Conservation (phyloP, 2,797 vertebrate species). For the Brachymystax lenok region DNA sequence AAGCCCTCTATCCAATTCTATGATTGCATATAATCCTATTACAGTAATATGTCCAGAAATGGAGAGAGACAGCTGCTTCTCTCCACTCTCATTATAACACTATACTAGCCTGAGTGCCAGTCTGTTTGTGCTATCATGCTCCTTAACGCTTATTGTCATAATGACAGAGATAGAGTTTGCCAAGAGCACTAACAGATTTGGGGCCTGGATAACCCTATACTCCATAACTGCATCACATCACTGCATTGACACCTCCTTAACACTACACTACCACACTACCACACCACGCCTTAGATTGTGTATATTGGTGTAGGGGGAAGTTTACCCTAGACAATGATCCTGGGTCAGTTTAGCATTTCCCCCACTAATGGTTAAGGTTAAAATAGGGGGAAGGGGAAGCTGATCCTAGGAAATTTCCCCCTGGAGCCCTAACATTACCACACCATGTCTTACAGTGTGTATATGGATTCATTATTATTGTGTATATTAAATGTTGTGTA, state of each 20-base stretch:
- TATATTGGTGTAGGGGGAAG: no score
- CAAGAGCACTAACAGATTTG: not conserved
- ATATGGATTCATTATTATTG: constrained; percentile 1
- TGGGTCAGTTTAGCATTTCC: not conserved
- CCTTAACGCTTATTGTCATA: not conserved
- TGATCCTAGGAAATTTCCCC: not conserved
- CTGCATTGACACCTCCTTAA: constrained; percentile 26
- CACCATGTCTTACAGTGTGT: not conserved
- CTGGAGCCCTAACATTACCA: not conserved
- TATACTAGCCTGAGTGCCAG: not conserved
- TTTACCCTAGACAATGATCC: not conserved
- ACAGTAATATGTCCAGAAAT: not conserved
- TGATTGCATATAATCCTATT: not conserved
- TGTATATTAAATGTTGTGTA: constrained; percentile 6
- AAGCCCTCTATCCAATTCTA: not conserved
- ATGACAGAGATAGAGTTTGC: not conserved
- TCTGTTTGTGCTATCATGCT: not conserved
- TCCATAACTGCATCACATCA: constrained; percentile 29
- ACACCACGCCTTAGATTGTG: no score
- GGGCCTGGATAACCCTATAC: not conserved
- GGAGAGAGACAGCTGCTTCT: not conserved
- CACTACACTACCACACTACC: not conserved
- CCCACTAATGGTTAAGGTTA: not conserved
- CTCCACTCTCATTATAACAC: not conserved
- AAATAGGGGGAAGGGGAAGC: not conserved